Base-by-base conservation (phyloP, 2,797 vertebrate species). In the Centropyge bicolor region DNA sequence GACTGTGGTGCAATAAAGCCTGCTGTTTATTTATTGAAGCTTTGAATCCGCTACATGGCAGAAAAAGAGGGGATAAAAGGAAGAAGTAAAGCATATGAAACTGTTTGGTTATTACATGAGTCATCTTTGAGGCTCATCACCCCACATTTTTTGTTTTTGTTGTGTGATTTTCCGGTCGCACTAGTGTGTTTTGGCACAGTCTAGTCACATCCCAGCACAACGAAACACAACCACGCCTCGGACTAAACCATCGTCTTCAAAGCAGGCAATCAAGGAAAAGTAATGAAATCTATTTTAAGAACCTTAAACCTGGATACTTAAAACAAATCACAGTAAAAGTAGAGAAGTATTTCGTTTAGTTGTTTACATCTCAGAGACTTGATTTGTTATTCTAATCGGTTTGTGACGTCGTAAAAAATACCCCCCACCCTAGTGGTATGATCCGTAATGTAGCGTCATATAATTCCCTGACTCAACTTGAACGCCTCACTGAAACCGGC, bases 401-500 rank as follows among this genome's bases (percentile, higher is more conserved):
- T 45, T 61, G 5, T 41, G 38, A 38, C 31, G 1, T n/a, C 8
- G 8, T 38, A 11, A 24, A 40, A 24, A 41, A 16, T 43, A 1
- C 0, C 1, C 1, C 35, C 9, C 5, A 22, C 46, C 8, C 24
- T 13, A 35, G 81, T 94, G 91, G 93, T 93, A 85, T 63, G 6
- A 1, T 49, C 86, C 86, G 73, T 1, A 24, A 48, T 1, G 2
- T 9, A 5, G 12, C 0, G 49, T 91, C 88, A 88, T 27, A 41
- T 90, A 84, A 90, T 31, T 19, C 0, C 1, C 38, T 41, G 56
- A 66, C 10, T 80, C 35, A 61, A 27, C 1, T 6, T n/a, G 7
- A 67, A 41, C 36, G 0, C 0, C 3, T 36, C 2, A 13, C 7
- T 5, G 5, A 2, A 40, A 5, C 6, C 8, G 4, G 3, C 17